Evolutionary conservation across 2,797 vertebrate species (phyloP), one percentile per base, ranked within the genome.

Genomic region (Natrix natrix): DNA sequence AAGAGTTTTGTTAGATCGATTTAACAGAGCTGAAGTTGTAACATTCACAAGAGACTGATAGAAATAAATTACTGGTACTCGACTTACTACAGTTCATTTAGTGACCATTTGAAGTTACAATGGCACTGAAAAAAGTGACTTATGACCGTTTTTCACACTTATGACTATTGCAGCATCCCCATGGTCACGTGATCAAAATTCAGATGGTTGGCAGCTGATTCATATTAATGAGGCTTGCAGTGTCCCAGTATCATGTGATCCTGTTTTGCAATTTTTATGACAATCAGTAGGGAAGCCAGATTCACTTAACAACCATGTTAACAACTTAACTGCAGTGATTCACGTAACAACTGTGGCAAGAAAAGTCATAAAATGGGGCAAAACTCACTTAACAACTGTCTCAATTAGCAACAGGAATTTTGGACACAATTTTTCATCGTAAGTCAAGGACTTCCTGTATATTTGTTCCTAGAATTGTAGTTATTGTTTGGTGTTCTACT

Each of bases 1-100:
- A 55, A 48, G 87, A 94, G 93, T 95, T 91, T 96, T 95, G 56
- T 74, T 94, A 60, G 17, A 37, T 24, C 16, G 54, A 95, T 95
- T 93, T 60, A 43, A 6, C 52, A 78, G 55, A 96, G 86, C 17
- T 93, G 22, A 26, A 83, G 20, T 91, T 91, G 43, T 94, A 96
- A 95, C 94, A 95, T 92, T 93, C 88, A 63, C 3, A n/a, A 26
- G 32, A 91, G 24, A 43, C 12, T 88, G 66, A 83, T 24, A 56
- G 43, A 91, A 91, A 87, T 7, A 90, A 93, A 66, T 56, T 69
- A 43, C n/a, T 6, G n/a, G n/a, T n/a, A n/a, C 28, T 66, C 1
- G 13, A n/a, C 26, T 66, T 66, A 66, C 12, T 7, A 7, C n/a
- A 17, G 2, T 74, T 74, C 16, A 74, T 74, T 37, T 37, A 74